phyloP scores from a whole-genome alignment of 2,888 invertebrate genomes.

The Drosophila emarginata region DNA sequence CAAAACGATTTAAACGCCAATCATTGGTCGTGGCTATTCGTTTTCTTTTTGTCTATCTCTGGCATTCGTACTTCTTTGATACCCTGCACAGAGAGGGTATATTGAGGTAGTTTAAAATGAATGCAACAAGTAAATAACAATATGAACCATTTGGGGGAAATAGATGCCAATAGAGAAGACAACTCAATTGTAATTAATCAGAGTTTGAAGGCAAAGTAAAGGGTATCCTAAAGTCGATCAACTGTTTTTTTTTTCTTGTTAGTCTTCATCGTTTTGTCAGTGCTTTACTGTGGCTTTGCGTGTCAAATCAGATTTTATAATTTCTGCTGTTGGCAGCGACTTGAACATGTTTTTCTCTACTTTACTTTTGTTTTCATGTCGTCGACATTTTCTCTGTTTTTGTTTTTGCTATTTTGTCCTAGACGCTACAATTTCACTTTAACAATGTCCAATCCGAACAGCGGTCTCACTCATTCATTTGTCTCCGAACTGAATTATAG shows the following conservation, averaged over 20 bases:
- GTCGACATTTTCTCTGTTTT: background rate
- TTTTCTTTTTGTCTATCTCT: too few species aligned
- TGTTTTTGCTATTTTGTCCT: slow-evolving; percentile 1
- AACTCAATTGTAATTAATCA: too few species aligned
- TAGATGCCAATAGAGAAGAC: too few species aligned
- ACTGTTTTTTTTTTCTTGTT: background rate
- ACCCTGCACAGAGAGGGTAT: too few species aligned
- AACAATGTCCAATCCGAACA: background rate
- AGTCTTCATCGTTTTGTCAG: slow-evolving; percentile 13
- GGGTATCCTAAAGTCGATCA: too few species aligned
- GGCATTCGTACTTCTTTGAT: too few species aligned
- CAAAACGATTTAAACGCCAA: slow-evolving; percentile 43
- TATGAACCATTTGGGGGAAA: too few species aligned
- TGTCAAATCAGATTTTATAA: slow-evolving; percentile 70
- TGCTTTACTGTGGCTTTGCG: slow-evolving; percentile 54
- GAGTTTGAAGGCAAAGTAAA: too few species aligned
- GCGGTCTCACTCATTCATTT: background rate
- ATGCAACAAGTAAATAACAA: too few species aligned
- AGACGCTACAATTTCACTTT: background rate
- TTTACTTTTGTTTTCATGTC: slow-evolving; percentile 5
- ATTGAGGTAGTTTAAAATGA: too few species aligned
- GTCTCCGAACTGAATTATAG: background rate
- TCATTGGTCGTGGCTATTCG: slow-evolving; percentile 28
- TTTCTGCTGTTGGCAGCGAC: slow-evolving; percentile 37
- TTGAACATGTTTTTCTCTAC: slow-evolving; percentile 33